Evolutionary conservation across 2,888 invertebrate species (phyloP).

Genomic region (Cryptus armator): DNA sequence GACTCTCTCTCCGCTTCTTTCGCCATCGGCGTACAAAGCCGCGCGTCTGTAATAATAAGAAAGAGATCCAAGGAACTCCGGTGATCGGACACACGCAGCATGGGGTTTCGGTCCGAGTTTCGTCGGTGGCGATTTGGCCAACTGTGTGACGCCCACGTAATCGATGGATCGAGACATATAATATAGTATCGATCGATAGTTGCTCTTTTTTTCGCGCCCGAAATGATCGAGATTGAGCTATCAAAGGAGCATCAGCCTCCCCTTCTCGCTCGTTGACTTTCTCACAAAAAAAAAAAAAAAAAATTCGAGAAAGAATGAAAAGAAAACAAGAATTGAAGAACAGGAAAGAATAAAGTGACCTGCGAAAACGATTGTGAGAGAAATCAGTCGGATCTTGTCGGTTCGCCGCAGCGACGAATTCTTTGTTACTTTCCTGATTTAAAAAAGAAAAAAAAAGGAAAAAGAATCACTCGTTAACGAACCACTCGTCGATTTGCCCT

Average conservation of each 20-base stretch:
- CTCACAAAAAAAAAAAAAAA: constrained; percentile 18
- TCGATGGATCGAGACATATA: constrained; percentile 59
- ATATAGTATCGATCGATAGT: constrained; percentile 35
- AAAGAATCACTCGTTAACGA: constrained; percentile 51
- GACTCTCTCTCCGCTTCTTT: constrained; percentile 23
- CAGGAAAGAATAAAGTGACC: constrained; percentile 11
- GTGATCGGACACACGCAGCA: constrained; percentile 24
- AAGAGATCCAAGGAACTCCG: constrained; percentile 46
- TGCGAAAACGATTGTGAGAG: not conserved
- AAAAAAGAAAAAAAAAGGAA: constrained; percentile 53
- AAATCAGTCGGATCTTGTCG: constrained; percentile 56
- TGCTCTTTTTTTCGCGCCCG: not conserved
- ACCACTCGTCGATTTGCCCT: constrained; percentile 58
- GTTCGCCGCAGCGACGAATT: constrained; percentile 21
- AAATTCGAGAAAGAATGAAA: not conserved
- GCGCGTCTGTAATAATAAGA: constrained; percentile 66
- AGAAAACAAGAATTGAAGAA: not conserved
- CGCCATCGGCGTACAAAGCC: constrained; percentile 47
- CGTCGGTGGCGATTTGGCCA: constrained; percentile 65
- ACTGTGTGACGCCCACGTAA: constrained; percentile 67
- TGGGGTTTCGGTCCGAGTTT: constrained; percentile 49
- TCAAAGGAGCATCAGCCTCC: constrained; percentile 65
- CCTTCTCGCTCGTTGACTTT: constrained; percentile 45
- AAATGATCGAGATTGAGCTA: constrained; percentile 71
- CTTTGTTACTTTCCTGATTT: constrained; percentile 47